Conservation (phyloP, 2,797 vertebrate species). For the Eupleurogrammus muticus region DNA sequence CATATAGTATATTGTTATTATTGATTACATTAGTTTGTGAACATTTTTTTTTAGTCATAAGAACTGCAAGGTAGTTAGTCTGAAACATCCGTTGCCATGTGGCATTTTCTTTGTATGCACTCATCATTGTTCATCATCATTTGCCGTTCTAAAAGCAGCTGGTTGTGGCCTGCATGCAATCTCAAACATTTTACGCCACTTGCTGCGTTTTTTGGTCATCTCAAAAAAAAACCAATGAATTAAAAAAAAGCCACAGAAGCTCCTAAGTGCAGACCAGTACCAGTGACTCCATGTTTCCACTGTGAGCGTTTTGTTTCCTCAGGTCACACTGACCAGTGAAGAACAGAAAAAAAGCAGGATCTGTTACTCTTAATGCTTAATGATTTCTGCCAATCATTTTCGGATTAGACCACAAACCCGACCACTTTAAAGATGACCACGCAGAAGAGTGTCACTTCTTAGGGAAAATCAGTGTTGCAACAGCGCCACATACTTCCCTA, state of each 20-base stretch:
- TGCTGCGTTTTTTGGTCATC: not conserved
- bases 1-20: not conserved
- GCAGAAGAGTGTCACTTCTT: constrained; percentile 8
- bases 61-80: not conserved
- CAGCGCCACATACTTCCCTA: constrained; percentile 17
- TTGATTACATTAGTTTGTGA: not conserved
- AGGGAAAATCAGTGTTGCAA: constrained; percentile 26
- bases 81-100: too few species aligned
- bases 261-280: too few species aligned
- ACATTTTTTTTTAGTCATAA: not conserved
- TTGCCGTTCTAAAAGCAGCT: not conserved
- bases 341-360: not conserved
- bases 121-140: too few species aligned
- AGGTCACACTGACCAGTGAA: not conserved
- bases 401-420: not conserved
- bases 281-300: not conserved
- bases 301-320: not conserved
- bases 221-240: not conserved
- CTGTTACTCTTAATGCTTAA: constrained; percentile 15
- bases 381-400: not conserved
- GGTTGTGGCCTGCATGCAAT: not conserved
- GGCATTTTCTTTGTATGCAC: too few species aligned
- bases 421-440: not conserved
- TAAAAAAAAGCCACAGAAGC: too few species aligned
- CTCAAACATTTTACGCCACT: too few species aligned